Base-by-base conservation (phyloP, 2,888 invertebrate genomes). In the Dryomyza anilis region DNA sequence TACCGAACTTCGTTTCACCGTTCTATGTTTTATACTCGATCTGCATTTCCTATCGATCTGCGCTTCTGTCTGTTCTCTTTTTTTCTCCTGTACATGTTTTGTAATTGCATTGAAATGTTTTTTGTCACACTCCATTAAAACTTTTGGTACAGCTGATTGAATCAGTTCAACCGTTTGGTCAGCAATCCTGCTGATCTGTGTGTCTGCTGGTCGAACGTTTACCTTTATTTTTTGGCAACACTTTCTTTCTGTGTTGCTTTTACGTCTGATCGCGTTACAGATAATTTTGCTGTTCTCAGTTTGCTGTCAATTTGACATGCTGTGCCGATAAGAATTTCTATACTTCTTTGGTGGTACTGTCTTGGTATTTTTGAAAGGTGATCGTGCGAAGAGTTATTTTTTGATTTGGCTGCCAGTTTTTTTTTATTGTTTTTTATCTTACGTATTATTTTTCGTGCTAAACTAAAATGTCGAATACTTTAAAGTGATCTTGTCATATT, bases 51-150 rank as follows among this genome's bases (percentile, higher is more conserved):
- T 53, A 8, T 33, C 33, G 16, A 21, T 53, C 33, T 53, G 46
- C 46, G 7, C 33, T 33, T 33, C 33, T 33, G 33, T 33, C 33
- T 33, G n/a, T 59, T 39, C 61, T 23, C 36, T 12, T 23, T n/a
- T 25, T 4, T 56, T 8, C 56, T 56, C 16, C n/a, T n/a, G n/a
- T n/a, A n/a, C 53, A 43, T 29, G 27, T 27, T 59, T 33, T 55
- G 21, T 64, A 57, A 52, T 55, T 23, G 61, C 63, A 14, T 46
- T 25, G 48, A 52, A 52, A 64, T 59, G 61, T 62, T 69, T 67
- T n/a, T 60, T 63, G 60, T 64, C 57, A 50, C 60, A 60, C 63
- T 61, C 58, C 56, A 65, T 65, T 62, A 65, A n/a, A n/a, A n/a
- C n/a, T n/a, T n/a, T 43, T 36, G 27, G 46, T 55, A 61, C 65